Evolutionary conservation across 1,140 invertebrate genomes (phyloP).

Genomic region (Heliconius hermathena): DNA sequence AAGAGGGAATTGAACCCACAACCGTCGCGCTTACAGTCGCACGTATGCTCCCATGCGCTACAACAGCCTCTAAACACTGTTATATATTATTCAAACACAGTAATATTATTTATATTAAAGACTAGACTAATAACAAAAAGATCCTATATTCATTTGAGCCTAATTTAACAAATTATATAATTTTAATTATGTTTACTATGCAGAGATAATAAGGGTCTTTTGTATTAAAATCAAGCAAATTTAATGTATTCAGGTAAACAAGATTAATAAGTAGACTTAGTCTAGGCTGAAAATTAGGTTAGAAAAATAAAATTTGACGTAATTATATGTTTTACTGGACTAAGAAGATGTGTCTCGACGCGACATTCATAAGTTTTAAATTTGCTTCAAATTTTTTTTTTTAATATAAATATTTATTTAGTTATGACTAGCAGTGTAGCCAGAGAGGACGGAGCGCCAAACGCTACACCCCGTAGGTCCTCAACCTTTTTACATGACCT

Average conservation of each 20-base stretch:
- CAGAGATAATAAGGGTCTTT: not conserved
- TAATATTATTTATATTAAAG: not conserved
- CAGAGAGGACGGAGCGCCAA: too few species aligned
- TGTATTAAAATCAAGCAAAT: not conserved
- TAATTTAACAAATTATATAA: not conserved
- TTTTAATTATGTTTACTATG: slow-evolving; percentile 7
- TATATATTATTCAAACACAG: not conserved
- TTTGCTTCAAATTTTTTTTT: too few species aligned
- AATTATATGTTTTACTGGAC: not conserved
- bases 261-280: not conserved
- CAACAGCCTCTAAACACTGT: not conserved
- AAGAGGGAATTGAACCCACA: too few species aligned
- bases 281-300: not conserved
- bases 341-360: too few species aligned
- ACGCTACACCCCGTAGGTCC: too few species aligned
- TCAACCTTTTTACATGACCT: too few species aligned
- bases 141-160: not conserved
- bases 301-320: not conserved
- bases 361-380: too few species aligned
- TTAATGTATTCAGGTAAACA: not conserved
- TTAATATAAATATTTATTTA: too few species aligned
- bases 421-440: too few species aligned
- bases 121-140: not conserved
- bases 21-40: not conserved
- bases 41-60: too few species aligned